Base-by-base conservation (phyloP, 2,113 vertebrate species). In the Raja brachyura region DNA sequence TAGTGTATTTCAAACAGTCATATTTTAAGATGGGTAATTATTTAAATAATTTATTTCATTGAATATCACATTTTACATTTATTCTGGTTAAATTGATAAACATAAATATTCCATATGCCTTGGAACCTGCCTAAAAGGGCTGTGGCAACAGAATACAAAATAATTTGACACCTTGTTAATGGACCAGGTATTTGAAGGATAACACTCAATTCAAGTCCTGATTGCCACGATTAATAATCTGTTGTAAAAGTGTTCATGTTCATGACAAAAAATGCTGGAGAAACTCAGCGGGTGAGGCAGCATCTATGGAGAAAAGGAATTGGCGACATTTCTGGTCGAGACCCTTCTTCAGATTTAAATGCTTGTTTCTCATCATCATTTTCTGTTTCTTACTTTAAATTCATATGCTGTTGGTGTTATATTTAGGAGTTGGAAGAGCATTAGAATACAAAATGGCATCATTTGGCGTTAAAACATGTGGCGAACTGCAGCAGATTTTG, bases 401-500 rank as follows among this genome's bases (percentile, higher is more conserved):
- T 92, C 14, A 74, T 54, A 92, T 94, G 93, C 66, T 94, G 63
- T 7, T 92, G 88, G 90, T 73, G 94, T 56, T 93, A 93, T 95
- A 94, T 88, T 93, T 93, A 99, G 99, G 99, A 93, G 98, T 99
- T 94, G 99, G 99, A 88, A 97, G 96, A 92, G 97, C 98, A 0
- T 98, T 98, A 97, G 97, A 98, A 94, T 97, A 96, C 93, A 99
- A 98, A 93, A 95, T 99, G 94, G 95, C 96, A 93, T 97, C 96
- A 93, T 95, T 99, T 94, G 97, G 97, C 78, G 97, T 99, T 95
- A 97, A 95, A 95, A 98, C 97, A 8, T 99, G 99, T 94, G 98
- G 98, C 93, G 98, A 99, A 95, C 96, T 99, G 70, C 98, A 98
- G 3, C 97, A 97, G 95, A 95, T 99, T 95, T 96, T 98, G 93